Base-by-base conservation (phyloP, 1,140 invertebrate genomes). In the Armadillidium nasatum region DNA sequence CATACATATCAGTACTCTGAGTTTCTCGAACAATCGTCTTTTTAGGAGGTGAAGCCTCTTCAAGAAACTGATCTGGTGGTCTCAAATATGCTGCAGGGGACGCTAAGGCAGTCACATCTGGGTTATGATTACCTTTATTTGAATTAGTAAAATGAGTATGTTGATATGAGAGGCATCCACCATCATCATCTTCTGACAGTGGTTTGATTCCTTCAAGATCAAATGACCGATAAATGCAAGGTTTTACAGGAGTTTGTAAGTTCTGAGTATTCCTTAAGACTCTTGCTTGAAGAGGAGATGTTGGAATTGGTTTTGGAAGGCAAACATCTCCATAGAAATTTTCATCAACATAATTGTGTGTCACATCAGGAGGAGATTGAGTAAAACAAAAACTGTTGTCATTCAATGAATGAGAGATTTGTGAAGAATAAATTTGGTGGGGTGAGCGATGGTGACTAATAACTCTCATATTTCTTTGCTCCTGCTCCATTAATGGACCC, bases 401-500 rank as follows among this genome's bases (percentile, higher is more conserved):
- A 21, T 23, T 23, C 11, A 0, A 22, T 11, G 68, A 33, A 11
- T 70, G 44, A 13, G 72, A 66, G n/a, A 71, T 22, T 44, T 45
- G 76, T 11, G 66, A 60, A 72, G 76, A 76, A 44, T 76, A 72
- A 74, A 76, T 75, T 66, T 22, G 44, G 0, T 72, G 72, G 10
- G 72, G 45, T 13, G 19, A 33, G 13, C 50, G 13, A 1, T 67
- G 50, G 54, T 60, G 46, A 43, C 50, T 15, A 50, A 71, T 66
- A 33, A 22, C 68, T 15, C 71, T 72, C 45, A 54, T 21, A 15
- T 44, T 19, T 43, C 82, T 82, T 76, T 82, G 79, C 44, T 83
- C 81, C 45, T 82, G 81, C 46, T 82, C 81, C 79, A 83, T 81
- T 72, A 81, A 76, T 69, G 73, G 74, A 33, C 80, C 76, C 44